A percentile compares a stretch with the other conserved stretches of the same genome.
phyloP scores from a whole-genome alignment of 2,113 vertebrate species.

The Phalacrocorax brasilianus region DNA sequence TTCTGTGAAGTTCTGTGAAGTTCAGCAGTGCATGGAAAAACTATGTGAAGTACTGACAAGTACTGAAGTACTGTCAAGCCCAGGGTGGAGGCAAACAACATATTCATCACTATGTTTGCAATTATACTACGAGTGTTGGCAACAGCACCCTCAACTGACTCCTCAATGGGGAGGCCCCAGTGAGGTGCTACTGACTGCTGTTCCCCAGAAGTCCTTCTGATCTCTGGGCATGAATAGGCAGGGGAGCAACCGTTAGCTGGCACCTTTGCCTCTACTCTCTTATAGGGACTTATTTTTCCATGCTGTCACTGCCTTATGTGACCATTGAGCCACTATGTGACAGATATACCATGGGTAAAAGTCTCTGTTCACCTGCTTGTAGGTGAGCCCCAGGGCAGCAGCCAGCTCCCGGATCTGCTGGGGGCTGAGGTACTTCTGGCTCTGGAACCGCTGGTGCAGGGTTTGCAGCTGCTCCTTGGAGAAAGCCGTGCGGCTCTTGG shows the following conservation, averaged over 20 bases:
- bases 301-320: not conserved
- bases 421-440: conserved; percentile 80
- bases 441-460: conserved; percentile 75
- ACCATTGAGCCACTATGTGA: not conserved
- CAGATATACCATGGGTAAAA: not conserved
- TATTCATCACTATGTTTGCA: not conserved
- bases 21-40: not conserved
- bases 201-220: not conserved
- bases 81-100: not conserved
- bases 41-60: not conserved
- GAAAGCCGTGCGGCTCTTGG: conserved; percentile 72
- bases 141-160: not conserved
- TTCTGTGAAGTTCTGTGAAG: not conserved
- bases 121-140: not conserved
- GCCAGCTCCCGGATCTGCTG: conserved; percentile 80
- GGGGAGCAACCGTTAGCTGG: not conserved
- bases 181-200: not conserved
- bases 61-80: not conserved
- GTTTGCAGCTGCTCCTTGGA: conserved; percentile 77
- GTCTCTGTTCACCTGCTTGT: conserved; percentile 76
- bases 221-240: not conserved
- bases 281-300: not conserved
- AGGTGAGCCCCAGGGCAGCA: conserved; percentile 74
- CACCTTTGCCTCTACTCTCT: not conserved
- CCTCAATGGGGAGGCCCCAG: not conserved